Conservation (phyloP, 2,797 vertebrate species). For the Falco cherrug region DNA sequence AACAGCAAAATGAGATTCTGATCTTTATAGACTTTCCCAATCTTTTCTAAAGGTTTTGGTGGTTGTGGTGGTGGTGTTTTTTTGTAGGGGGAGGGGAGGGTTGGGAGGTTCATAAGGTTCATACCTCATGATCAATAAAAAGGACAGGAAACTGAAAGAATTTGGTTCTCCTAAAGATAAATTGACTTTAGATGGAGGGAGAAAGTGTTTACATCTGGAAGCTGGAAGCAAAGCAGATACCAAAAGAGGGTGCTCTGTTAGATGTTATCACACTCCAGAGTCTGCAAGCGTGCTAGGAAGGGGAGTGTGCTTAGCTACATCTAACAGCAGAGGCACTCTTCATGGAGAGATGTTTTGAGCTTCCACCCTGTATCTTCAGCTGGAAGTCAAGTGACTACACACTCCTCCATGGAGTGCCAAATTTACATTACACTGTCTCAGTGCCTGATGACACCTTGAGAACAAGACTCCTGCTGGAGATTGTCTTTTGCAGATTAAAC, state of each 20-base stretch:
- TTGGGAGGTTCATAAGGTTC: not conserved
- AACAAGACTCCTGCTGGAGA: slow-evolving; percentile 30
- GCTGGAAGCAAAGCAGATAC: not conserved
- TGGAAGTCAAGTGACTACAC: not conserved
- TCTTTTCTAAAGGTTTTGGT: slow-evolving; percentile 7
- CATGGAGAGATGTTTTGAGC: not conserved
- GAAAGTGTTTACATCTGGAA: not conserved
- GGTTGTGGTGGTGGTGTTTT: not conserved
- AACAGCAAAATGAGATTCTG: slow-evolving; percentile 10
- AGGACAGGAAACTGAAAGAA: not conserved
- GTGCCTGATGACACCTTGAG: slow-evolving; percentile 34
- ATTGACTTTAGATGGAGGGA: not conserved
- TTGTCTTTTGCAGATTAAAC: slow-evolving; percentile 64
- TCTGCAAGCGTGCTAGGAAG: not conserved
- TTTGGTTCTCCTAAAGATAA: not conserved
- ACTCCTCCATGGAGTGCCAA: not conserved
- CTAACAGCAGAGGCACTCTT: not conserved
- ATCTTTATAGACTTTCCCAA: slow-evolving; percentile 29
- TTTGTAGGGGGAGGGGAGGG: not conserved
- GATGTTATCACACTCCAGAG: not conserved
- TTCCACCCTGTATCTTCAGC: not conserved
- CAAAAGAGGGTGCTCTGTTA: not conserved
- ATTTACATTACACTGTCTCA: not conserved
- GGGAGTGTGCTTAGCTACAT: not conserved
- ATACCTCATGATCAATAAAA: not conserved